Base-by-base conservation (phyloP, 1,140 invertebrate genomes). In the Drosophila malerkotliana region DNA sequence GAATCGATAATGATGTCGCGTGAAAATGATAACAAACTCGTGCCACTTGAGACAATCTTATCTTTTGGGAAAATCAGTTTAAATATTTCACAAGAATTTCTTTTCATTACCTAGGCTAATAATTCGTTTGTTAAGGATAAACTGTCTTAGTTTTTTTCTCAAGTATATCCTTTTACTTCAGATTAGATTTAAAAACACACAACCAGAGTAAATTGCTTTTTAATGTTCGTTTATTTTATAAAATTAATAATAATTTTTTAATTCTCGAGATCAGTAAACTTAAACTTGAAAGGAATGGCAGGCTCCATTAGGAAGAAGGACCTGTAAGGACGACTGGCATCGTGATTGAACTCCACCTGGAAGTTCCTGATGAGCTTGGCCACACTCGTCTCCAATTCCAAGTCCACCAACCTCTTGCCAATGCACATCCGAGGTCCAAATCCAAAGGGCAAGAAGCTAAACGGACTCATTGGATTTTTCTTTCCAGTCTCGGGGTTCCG, bases 361-460 rank as follows among this genome's bases (percentile, higher is more conserved):
- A 94, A 94, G 54, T 94, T 93, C 56, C 93, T 91, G 32, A 94
- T 90, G 10, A 95, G 85, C 85, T 94, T 94, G 18, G 94, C 90
- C 9, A 95, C 57, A 7, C 94, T 93, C 1, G 94, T 92, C 84
- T 95, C 93, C 39, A 96, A 83, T 87, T 96, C 95, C 71, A 96
- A 92, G 79, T 96, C 94, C 1, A 96, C 96, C 67, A 97, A 93
- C 30, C 96, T 92, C 68, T 94, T 93, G 2, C 93, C 94, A 44
- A 94, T 92, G 71, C 94, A 94, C 77, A 90, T 92, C 21, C 93
- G 90, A 0, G 93, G 92, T 8, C 94, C 94, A 60, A 93, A 94
- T 2, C 94, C 94, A 59, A 95, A 95, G 1, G 94, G 94, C 6
- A 89, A 9, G 9, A 63, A 89, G 0, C 77, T 77, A 3, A 88